These are phyloP conservation scores for Drosophila borealis DNA, from an alignment of 2,888 invertebrate genomes.

Conservation along the genomic window DNA sequence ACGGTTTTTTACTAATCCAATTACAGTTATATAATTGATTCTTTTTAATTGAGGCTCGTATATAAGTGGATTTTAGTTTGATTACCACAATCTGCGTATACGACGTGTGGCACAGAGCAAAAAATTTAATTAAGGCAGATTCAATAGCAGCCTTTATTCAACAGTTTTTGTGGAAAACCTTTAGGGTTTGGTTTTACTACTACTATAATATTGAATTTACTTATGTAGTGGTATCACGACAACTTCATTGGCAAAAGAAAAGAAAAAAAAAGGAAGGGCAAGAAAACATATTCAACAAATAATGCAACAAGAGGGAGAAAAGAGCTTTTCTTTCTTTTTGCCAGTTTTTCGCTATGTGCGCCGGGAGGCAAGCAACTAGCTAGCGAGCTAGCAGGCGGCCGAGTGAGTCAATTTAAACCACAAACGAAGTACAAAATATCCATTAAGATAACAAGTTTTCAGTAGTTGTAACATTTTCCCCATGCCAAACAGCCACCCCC, in stretches of 20 bases:
- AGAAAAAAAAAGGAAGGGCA: neutral
- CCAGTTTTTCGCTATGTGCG: slow-evolving; percentile 36
- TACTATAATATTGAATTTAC: slow-evolving; percentile 44
- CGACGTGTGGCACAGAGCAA: slow-evolving; percentile 13
- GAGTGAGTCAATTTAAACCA: slow-evolving; percentile 75
- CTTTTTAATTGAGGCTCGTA: slow-evolving; percentile 18
- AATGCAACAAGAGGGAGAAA: slow-evolving; percentile 19
- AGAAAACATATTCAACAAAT: slow-evolving; percentile 38
- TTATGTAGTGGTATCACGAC: slow-evolving; percentile 21
- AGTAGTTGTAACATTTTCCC: slow-evolving; percentile 71
- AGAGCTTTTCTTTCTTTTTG: slow-evolving; percentile 20
- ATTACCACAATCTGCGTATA: slow-evolving; percentile 30
- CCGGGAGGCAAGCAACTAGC: slow-evolving; percentile 39
- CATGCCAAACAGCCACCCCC: slow-evolving; percentile 1
- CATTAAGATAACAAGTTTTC: slow-evolving; percentile 78
- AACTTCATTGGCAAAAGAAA: slow-evolving; percentile 23
- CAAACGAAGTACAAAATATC: slow-evolving; percentile 79
- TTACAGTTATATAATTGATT: slow-evolving; percentile 47
- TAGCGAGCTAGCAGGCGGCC: slow-evolving; percentile 37
- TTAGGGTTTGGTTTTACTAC: no score
- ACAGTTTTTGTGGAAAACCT: neutral
- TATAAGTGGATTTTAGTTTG: slow-evolving; percentile 16
- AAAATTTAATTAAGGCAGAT: slow-evolving; percentile 4
- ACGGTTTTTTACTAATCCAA: slow-evolving; percentile 31
- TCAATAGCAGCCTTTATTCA: neutral